Base-by-base conservation (phyloP, 2,797 vertebrate species). In the Prunella strophiata region DNA sequence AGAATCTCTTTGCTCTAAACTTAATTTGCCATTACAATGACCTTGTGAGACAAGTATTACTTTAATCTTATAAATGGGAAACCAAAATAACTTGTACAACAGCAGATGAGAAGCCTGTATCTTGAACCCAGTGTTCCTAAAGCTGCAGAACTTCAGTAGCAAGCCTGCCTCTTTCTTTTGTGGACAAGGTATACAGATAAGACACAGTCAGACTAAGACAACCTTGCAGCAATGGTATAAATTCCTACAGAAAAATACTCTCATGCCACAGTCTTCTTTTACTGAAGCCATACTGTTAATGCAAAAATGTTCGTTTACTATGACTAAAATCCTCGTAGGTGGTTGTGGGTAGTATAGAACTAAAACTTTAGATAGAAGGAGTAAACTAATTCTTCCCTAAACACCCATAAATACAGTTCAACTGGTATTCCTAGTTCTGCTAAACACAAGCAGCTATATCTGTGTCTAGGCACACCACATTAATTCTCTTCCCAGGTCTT, bases 1-100 rank as follows among this genome's bases (percentile, higher is more conserved):
- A 42, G 58, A 85, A 62, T 84, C 51, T 87, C 72, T 91, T 93
- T 81, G 86, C 62, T 80, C 38, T 58, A 65, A 84, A 77, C 66
- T 86, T 78, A 80, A 90, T 93, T 90, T 94, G 85, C 51, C 85
- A 91, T 86, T 93, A 67, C 80, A 95, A 48, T 67, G 74, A 78
- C 45, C 27, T 76, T 63, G 55, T 81, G 55, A 94, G 32, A 40
- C 63, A 89, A 80, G 27, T 48, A 75, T 78, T 90, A 89, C 85
- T 88, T 89, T 78, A 47, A 73, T 77, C 88, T 81, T 86, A 66
- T 85, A 91, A 96, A 70, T 1, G 32, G 29, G 51, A 93, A 91
- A 90, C 29, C 11, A 68, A 96, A 94, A 66, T 76, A 81, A 90
- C 47, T 81, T 86, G n/a, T 81, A 79, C 43, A 94, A 68, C 50